Conservation (phyloP, 1,140 invertebrate genomes). For the Bombus balteatus region DNA sequence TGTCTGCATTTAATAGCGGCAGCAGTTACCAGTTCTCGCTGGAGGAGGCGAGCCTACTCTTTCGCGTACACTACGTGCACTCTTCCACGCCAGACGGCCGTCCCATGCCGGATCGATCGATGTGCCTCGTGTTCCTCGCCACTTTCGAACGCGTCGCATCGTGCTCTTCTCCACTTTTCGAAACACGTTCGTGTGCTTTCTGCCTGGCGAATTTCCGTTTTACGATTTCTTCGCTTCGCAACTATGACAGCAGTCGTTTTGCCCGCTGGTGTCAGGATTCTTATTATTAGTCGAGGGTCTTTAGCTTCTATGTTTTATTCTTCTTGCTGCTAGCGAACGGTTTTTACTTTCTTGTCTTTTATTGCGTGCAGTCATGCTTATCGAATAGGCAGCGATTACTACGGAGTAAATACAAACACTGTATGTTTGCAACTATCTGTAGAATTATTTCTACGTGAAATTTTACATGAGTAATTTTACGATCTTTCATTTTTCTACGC, state of each 20-base stretch:
- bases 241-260: not conserved
- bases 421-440: too few relatives aligned
- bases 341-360: not conserved
- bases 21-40: constrained; percentile 77
- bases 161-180: not conserved
- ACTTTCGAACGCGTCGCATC: constrained; percentile 15
- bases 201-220: not conserved
- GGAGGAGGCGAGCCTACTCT: constrained; percentile 63
- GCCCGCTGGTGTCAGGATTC: not conserved
- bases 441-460: too few relatives aligned
- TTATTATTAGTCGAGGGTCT: not conserved
- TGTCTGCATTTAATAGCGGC: constrained; percentile 82
- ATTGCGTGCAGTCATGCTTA: not conserved
- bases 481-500: too few relatives aligned
- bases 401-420: not conserved
- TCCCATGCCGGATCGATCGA: constrained; percentile 62
- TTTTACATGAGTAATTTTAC: too few relatives aligned
- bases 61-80: constrained; percentile 10
- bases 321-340: too few relatives aligned
- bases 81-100: constrained; percentile 71
- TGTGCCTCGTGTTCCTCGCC: constrained; percentile 15
- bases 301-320: not conserved
- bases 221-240: not conserved
- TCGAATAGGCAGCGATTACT: not conserved
- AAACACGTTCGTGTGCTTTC: not conserved